Evolutionary conservation across 2,113 vertebrate species (phyloP).

Genomic region (Isichthys henryi): DNA sequence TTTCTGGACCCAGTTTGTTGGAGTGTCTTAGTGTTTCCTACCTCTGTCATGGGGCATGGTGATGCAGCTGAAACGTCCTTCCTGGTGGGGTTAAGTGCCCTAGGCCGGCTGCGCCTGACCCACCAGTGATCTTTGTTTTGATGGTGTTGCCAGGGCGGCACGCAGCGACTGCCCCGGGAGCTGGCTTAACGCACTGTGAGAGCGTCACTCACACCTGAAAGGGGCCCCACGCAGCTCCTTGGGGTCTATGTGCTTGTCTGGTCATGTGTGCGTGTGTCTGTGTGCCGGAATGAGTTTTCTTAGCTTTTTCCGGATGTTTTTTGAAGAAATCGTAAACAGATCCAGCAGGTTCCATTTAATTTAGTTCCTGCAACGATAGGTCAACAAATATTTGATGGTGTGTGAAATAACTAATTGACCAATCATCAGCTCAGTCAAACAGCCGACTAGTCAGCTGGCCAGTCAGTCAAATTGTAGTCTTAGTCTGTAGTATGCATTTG

Average conservation of each 20-base stretch:
- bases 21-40: neutral
- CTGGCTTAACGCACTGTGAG: neutral
- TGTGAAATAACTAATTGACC: neutral
- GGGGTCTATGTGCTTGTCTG: neutral
- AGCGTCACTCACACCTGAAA: neutral
- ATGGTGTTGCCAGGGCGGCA: neutral
- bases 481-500: neutral
- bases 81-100: neutral
- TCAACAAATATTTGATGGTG: neutral
- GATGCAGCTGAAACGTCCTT: neutral
- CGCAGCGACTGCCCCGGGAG: neutral
- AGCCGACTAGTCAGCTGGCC: neutral
- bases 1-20: neutral
- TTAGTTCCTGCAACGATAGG: neutral
- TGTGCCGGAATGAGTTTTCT: neutral
- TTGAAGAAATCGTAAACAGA: slow-evolving; percentile 14
- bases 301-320: neutral
- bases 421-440: neutral
- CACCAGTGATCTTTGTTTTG: neutral
- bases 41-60: neutral
- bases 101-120: neutral
- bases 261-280: slow-evolving; percentile 8
- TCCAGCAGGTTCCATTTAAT: slow-evolving; percentile 2
- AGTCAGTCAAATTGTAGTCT: neutral
- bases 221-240: neutral